Percentiles rank a stretch among this genome's conserved stretches.
These are phyloP conservation scores for Drosophila mauritiana DNA, from an alignment of 1,140 invertebrate species.

Conservation along the genomic window DNA sequence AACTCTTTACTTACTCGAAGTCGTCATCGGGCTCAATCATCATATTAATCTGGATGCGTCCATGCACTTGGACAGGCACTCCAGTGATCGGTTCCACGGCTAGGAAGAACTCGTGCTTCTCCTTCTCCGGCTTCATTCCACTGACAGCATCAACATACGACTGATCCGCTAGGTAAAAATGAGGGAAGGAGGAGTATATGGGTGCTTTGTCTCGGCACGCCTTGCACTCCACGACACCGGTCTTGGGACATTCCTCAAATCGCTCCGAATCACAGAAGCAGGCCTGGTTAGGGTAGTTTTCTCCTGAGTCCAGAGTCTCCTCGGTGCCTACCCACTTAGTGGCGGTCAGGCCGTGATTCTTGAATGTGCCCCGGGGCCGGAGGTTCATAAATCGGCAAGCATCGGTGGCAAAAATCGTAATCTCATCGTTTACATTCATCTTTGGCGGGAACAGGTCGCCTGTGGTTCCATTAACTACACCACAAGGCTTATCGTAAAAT, in stretches of 20 bases:
- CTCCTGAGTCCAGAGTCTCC: constrained; percentile 89
- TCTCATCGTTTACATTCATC: constrained; percentile 85
- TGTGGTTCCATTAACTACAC: constrained; percentile 88
- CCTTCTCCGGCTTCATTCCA: constrained; percentile 89
- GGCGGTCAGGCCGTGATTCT: constrained; percentile 86
- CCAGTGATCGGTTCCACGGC: constrained; percentile 90
- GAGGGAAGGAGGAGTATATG: constrained; percentile 93
- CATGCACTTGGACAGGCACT: constrained; percentile 88
- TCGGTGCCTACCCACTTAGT: constrained; percentile 87
- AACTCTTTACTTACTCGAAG: constrained; percentile 86
- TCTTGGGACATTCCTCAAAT: constrained; percentile 84
- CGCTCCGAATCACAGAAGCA: constrained; percentile 86
- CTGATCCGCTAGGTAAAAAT: constrained; percentile 93
- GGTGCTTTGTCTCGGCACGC: constrained; percentile 90
- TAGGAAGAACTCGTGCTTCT: constrained; percentile 89
- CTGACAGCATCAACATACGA: constrained; percentile 87
- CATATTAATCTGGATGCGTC: constrained; percentile 91
- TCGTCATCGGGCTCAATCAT: constrained; percentile 86
- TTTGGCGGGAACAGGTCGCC: constrained; percentile 92
- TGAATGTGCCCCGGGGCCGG: constrained; percentile 54
- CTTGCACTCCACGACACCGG: constrained; percentile 89
- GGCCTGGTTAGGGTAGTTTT: constrained; percentile 86
- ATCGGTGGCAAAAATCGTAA: constrained; percentile 89
- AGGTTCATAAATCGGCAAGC: constrained; percentile 88
- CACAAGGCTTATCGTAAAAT: constrained; percentile 87